Evolutionary conservation across 2,113 vertebrate species (phyloP).

Genomic region (Lophotis ruficrista): DNA sequence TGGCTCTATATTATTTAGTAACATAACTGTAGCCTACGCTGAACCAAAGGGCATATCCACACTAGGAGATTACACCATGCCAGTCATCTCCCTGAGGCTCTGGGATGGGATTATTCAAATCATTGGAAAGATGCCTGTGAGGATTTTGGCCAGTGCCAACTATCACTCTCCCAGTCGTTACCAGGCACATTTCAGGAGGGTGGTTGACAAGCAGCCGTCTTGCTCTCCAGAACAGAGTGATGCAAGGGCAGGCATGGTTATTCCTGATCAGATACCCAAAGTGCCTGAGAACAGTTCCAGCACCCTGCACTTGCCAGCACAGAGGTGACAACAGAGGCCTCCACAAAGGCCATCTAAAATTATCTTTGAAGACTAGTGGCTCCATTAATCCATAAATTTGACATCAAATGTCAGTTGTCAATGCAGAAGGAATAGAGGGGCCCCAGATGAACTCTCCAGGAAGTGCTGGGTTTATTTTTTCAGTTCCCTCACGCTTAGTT

Average conservation of each 20-base stretch:
- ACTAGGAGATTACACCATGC: not conserved
- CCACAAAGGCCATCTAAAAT: not conserved
- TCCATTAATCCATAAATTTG: not conserved
- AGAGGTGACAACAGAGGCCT: not conserved
- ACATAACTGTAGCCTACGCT: not conserved
- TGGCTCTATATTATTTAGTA: not conserved
- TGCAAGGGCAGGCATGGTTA: not conserved
- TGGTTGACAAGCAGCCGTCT: not conserved
- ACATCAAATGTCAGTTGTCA: not conserved
- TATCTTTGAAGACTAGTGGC: not conserved
- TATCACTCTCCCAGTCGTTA: not conserved
- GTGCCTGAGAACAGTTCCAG: not conserved
- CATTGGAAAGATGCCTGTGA: not conserved
- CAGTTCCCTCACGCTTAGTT: not conserved
- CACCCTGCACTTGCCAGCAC: not conserved
- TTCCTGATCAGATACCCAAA: not conserved
- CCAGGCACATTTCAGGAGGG: not conserved
- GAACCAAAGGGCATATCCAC: not conserved
- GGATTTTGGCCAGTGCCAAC: not conserved
- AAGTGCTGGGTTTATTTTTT: not conserved
- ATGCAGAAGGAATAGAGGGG: not conserved
- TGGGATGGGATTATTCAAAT: not conserved
- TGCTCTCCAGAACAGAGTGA: not conserved
- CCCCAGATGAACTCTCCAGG: not conserved
- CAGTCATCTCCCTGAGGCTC: not conserved